These are phyloP conservation scores for Nothoprocta perdicaria DNA, from an alignment of 2,113 vertebrate genomes.

Conservation along the genomic window DNA sequence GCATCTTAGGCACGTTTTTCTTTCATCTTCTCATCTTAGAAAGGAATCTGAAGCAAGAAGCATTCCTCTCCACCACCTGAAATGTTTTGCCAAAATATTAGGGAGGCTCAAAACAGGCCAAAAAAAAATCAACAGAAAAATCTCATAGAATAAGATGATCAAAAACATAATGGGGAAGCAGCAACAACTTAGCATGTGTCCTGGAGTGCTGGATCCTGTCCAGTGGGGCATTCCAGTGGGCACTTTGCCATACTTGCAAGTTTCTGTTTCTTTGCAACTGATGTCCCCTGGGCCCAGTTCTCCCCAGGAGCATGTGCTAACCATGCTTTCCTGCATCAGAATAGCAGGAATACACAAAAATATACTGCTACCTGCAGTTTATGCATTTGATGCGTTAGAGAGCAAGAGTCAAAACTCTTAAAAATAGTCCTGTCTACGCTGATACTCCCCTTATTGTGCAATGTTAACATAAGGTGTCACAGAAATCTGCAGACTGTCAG, in stretches of 20 bases:
- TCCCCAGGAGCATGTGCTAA: background rate
- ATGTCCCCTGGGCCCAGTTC: background rate
- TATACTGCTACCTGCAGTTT: background rate
- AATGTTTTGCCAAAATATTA: background rate
- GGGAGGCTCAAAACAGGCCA: background rate
- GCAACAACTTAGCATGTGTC: background rate
- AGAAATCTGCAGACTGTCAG: background rate
- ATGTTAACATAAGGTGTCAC: background rate
- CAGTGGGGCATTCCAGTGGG: background rate
- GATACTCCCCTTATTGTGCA: background rate
- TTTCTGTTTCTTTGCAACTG: background rate
- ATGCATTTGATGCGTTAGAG: background rate
- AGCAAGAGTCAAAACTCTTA: background rate
- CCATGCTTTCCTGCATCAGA: background rate
- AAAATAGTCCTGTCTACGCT: accelerated
- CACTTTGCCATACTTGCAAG: background rate
- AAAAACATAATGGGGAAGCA: accelerated
- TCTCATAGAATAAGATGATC: accelerated
- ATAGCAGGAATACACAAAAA: background rate
- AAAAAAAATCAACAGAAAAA: background rate
- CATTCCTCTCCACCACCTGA: background rate
- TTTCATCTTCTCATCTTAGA: background rate
- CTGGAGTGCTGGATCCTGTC: background rate
- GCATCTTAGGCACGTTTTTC: background rate
- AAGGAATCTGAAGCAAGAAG: background rate